Base-by-base conservation (phyloP, 2,797 vertebrate genomes). In the Eutrigla gurnardus region DNA sequence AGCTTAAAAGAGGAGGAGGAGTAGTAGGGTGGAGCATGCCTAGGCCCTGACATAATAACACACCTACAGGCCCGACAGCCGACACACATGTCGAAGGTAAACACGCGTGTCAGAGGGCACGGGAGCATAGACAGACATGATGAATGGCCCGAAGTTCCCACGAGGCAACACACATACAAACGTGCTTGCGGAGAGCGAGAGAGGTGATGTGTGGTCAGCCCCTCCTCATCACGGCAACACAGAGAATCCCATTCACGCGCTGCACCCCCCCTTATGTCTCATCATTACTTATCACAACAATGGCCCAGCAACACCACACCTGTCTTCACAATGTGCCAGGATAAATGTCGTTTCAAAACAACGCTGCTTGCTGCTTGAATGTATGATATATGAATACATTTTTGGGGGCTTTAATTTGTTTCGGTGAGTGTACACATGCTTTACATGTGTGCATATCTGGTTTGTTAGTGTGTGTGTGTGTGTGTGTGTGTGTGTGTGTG, bases 71-170 rank as follows among this genome's bases (percentile, higher is more conserved):
- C 78, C 78, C 82, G 49, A 88, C 86, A 85, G 81, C 80, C 77
- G 77, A 87, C 88, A 88, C 92, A 91, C 86, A 93, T 80, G 89
- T 87, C 42, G 80, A 92, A 92, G 83, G 87, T 93, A 94, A 94
- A 94, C 91, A 94, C 4, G 77, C 6, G 65, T 93, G 93, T 93
- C 93, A 94, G 89, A 92, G 93, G 93, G 85, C 89, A 91, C 42
- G 3, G 81, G 81, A 90, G 91, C 87, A 91, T 60, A 92, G 94
- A 93, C 93, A 93, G 91, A 90, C 81, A 93, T 94, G 94, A 94
- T 94, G 90, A 94, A 94, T 94, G 91, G 90, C 85, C 83, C 45
- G 17, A 79, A 67, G 91, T 90, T 93, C 92, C 92, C 91, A 92
- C 84, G 89, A 92, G 92, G 91, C 79, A 39, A 83, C 90, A 71